Evolutionary conservation across 2,888 invertebrate genomes (phyloP).

Genomic region (Branchellion lobata): DNA sequence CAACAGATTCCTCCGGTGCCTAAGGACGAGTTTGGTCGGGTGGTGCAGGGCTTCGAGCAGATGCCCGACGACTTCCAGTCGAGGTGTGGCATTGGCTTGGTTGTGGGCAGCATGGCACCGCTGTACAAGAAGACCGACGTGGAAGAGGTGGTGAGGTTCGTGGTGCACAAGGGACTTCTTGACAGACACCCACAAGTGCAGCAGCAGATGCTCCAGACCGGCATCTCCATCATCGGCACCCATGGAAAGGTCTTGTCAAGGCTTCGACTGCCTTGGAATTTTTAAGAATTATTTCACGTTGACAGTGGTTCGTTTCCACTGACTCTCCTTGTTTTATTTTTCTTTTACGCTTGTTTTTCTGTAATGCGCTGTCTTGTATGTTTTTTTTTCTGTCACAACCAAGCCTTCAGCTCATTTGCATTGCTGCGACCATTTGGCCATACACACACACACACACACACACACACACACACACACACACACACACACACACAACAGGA

Average conservation of each 20-base stretch:
- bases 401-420: too few relatives aligned
- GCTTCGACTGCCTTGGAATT: background rate
- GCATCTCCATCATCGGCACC: conserved; percentile 83
- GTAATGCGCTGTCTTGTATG: background rate
- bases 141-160: conserved; percentile 63
- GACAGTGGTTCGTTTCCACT: background rate
- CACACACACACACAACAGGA: too few relatives aligned
- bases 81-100: conserved; percentile 82
- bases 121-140: conserved; percentile 72
- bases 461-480: too few relatives aligned
- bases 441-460: too few relatives aligned
- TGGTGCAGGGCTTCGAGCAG: conserved; percentile 69
- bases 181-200: conserved; percentile 81
- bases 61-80: conserved; percentile 88
- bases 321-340: background rate
- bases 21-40: conserved; percentile 87
- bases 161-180: conserved; percentile 70
- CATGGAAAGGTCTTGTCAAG: conserved; percentile 76
- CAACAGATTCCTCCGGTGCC: conserved; percentile 61
- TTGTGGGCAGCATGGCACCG: conserved; percentile 77
- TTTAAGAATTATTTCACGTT: too few relatives aligned
- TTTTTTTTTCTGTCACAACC: too few relatives aligned
- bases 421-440: too few relatives aligned
- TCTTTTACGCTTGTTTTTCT: background rate
- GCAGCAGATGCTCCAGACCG: conserved; percentile 87